Base-by-base conservation (phyloP, 2,888 invertebrate species). In the Cephus nigrinus region DNA sequence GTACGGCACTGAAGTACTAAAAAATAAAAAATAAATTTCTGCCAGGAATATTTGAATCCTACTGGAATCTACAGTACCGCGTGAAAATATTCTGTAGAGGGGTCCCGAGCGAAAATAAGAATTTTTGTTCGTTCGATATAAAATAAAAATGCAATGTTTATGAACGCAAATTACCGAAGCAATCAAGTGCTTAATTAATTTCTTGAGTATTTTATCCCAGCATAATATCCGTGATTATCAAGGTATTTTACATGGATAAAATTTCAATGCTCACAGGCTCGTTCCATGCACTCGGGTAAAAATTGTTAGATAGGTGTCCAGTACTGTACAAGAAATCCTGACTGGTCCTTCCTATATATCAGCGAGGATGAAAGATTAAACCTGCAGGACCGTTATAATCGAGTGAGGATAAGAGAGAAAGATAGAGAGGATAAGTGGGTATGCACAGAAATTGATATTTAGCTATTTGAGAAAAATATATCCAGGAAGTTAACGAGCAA, bases 361-460 rank as follows among this genome's bases (percentile, higher is more conserved):
- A 23, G 5, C 15, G 40, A 55, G 40, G 40, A 55, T 23, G 40
- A 55, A 23, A 55, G 40, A 55, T 55, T 55, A 23, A 71, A 32
- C 71, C 12, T 33, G 71, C 71, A 71, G 32, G 11, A 80, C 79
- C 80, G 78, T 74, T 76, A 82, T 75, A 73, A 81, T 78, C 78
- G 79, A 77, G 81, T 78, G 78, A 79, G 77, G 81, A 55, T 55
- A 55, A 55, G 40, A 55, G 40, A 55, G 15, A 55, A 23, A 55
- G 35, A 35, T 12, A 35, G 5, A 55, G 40, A 40, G 40, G 40
- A 55, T 55, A 55, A 55, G 40, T 55, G 23, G 40, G 40, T 4
- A 55, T 23, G 15, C 5, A 81, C 80, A 82, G 83, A 86, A 86
- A 88, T 87, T 85, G 84, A 86, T 86, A 88, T 82, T 88, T 88